Base-by-base conservation (phyloP, 2,888 invertebrate species). In the Euproctis similis region DNA sequence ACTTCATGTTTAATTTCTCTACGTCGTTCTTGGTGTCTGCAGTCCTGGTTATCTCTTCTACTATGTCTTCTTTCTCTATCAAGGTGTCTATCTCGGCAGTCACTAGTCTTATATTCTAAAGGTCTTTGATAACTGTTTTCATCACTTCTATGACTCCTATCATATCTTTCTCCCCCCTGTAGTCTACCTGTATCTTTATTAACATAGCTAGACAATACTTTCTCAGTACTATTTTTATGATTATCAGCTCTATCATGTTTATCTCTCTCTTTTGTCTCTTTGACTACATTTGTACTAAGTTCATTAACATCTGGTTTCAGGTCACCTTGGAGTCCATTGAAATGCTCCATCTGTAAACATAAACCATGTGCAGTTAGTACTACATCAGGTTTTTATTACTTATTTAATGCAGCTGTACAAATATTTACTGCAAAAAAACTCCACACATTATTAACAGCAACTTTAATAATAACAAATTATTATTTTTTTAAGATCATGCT, bases 271-370 rank as follows among this genome's bases (percentile, higher is more conserved):
- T 23, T n/a, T 14, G 10, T n/a, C n/a, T 30, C 6, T 22, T 27
- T 28, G 16, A 13, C 20, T 18, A 24, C 20, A 3, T 23, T 24
- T 27, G 8, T 8, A 12, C 12, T 8, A n/a, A 8, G 18, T n/a
- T 20, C 11, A 11, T 13, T 25, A 24, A 24, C 9, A 8, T 36
- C 26, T 12, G 26, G 5, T 8, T 20, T 26, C 1, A 11, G 22
- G 5, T 36, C 46, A 14, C n/a, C 16, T 28, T 34, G 23, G 7
- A 8, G 35, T 26, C 37, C 46, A 20, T 23, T 38, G 28, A 39
- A 53, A n/a, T 41, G 30, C 26, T 63, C 86, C 52, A 52, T 50
- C 51, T 51, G 28, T 18, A 20, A n/a, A n/a, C n/a, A n/a, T n/a
- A n/a, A n/a, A n/a, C n/a, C n/a, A n/a, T n/a, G n/a, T n/a, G n/a